Percentiles rank a stretch among this genome's conserved stretches.
Conservation (phyloP, 2,888 invertebrate species). For the Ariolimax columbianus region DNA sequence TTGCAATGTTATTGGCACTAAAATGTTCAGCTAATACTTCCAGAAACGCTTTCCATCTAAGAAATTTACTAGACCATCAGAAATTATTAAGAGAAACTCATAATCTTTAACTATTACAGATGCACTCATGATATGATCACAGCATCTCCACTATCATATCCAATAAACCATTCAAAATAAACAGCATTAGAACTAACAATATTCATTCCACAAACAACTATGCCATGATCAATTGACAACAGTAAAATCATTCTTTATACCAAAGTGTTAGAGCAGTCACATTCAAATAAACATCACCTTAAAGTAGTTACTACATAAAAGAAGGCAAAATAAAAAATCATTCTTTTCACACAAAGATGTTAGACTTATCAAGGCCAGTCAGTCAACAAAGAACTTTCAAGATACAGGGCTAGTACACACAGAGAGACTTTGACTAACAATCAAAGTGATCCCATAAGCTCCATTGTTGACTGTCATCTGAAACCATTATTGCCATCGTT, state of each 20-base stretch:
- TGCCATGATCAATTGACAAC: not conserved
- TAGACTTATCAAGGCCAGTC: not conserved
- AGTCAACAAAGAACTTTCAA: not conserved
- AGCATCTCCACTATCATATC: not conserved
- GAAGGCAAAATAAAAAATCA: not conserved
- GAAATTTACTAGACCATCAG: not conserved
- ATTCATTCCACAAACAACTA: not conserved
- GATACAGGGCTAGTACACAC: not conserved
- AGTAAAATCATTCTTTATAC: not conserved
- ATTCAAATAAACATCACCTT: not conserved
- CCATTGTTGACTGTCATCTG: constrained; percentile 46
- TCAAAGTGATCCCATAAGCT: constrained; percentile 47
- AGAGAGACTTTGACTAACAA: constrained; percentile 39
- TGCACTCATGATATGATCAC: not conserved
- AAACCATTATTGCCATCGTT: constrained; percentile 29
- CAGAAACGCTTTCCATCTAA: no score
- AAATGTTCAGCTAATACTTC: no score
- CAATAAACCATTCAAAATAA: not conserved
- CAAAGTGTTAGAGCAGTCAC: constrained; percentile 6
- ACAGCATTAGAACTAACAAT: not conserved
- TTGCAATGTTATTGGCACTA: no score
- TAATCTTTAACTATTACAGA: not conserved
- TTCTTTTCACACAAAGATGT: not conserved
- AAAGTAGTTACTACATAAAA: not conserved
- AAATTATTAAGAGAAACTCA: not conserved